Base-by-base conservation (phyloP, 2,888 invertebrate genomes). In the Uropetala carovei region DNA sequence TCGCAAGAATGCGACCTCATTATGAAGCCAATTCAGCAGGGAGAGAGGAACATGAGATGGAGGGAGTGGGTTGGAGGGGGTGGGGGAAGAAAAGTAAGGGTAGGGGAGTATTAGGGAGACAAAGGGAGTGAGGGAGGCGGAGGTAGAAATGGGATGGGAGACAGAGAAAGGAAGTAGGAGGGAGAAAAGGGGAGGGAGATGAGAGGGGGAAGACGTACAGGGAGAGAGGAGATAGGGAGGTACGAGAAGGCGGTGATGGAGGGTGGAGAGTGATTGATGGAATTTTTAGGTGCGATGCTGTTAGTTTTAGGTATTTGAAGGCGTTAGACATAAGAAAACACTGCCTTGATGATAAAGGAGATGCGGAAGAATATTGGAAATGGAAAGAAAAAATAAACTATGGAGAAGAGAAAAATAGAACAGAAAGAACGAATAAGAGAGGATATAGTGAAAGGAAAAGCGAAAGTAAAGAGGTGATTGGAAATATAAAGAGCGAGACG, bases 1-100 rank as follows among this genome's bases (percentile, higher is more conserved):
- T 64, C 89, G 56, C 89, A 89, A 89, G 89, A 89, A 89, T 89
- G 89, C 89, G 89, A 89, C 30, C 89, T 89, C 89, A 89, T 89
- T 89, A 89, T 60, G n/a, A 64, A 89, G 89, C 43, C 43, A 89
- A 64, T 89, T 30, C 89, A 89, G 30, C 60, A 59, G 59, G 85
- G n/a, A 22, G 10, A 64, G 64, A 57, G n/a, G 86, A 16, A 43
- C 43, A 43, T 13, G 30, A n/a, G 83, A 56, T 43, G 43, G n/a
- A 43, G 64, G 1, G 10, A 27, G 11, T 9, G 22, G 13, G 27
- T 75, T 4, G 75, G 75, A 13, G 22, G 27, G 22, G 27, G 13
- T 27, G 75, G 75, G 27, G 75, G 27, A 75, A 27, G 75, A 13
- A 27, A 43, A 43, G 43, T 3, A 5, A 43, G 43, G 5, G 5